Percentiles rank a stretch among this genome's conserved stretches.
phyloP scores from a whole-genome alignment of 2,888 invertebrate genomes.

The Parnassius smintheus region DNA sequence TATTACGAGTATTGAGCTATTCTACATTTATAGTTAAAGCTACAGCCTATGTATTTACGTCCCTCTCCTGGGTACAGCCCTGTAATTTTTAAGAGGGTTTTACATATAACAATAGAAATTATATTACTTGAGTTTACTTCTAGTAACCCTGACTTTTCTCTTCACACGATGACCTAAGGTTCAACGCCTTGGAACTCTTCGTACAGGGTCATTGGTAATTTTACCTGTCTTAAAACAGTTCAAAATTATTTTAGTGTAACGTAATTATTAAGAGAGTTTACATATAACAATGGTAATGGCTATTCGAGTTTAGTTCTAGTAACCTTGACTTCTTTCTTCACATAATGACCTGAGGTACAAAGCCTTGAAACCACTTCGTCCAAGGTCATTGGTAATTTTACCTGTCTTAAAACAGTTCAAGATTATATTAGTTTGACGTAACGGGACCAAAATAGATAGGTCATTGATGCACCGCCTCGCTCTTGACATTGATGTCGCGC shows the following conservation, averaged over 20 bases:
- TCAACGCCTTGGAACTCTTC: neutral
- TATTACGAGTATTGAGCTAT: too few relatives aligned
- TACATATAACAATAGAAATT: too few relatives aligned
- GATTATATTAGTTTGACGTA: constrained; percentile 65
- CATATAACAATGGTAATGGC: too few relatives aligned
- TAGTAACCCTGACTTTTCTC: neutral
- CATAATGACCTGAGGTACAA: constrained; percentile 1
- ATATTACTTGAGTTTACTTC: too few relatives aligned
- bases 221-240: constrained; percentile 48
- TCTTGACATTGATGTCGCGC: constrained; percentile 70
- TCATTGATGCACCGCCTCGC: constrained; percentile 70
- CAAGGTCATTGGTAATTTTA: constrained; percentile 22
- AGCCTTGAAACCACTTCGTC: neutral
- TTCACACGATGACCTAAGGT: constrained; percentile 5
- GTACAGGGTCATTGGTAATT: constrained; percentile 18
- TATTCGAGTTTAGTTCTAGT: too few relatives aligned
- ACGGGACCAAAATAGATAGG: constrained; percentile 58
- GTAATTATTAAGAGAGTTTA: constrained; percentile 34
- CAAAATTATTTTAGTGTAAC: constrained; percentile 65
- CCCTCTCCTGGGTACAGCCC: too few relatives aligned
- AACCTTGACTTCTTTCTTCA: constrained; percentile 1
- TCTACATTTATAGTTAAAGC: too few relatives aligned
- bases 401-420: constrained; percentile 53
- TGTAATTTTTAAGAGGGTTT: too few relatives aligned
- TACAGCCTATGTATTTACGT: too few relatives aligned